These are phyloP conservation scores for Dicrurus megarhynchus DNA, from an alignment of 2,113 vertebrate species.

Conservation along the genomic window DNA sequence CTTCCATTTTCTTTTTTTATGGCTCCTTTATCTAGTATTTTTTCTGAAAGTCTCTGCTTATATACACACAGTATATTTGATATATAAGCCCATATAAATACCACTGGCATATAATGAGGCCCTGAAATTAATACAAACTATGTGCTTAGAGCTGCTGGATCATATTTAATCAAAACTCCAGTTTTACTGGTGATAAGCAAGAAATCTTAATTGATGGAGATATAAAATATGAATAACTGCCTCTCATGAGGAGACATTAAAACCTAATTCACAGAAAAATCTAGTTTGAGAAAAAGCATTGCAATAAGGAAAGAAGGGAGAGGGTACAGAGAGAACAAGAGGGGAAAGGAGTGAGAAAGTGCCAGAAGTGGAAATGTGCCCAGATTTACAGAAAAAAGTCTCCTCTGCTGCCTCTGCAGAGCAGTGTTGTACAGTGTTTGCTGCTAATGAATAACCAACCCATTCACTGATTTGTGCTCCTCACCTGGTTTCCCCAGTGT, in stretches of 20 bases:
- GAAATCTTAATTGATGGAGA: conserved; percentile 32
- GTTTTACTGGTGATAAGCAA: conserved; percentile 13
- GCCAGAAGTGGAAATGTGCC: background rate
- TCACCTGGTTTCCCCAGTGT: rapidly evolving
- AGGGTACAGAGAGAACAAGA: background rate
- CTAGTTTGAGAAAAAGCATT: background rate
- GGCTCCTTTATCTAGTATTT: background rate
- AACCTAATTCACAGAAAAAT: conserved; percentile 23
- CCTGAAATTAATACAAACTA: conserved; percentile 25
- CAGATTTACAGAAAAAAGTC: background rate
- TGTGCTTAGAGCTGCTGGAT: background rate
- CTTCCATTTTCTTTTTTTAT: background rate
- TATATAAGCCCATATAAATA: conserved; percentile 36
- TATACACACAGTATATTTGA: conserved; percentile 20
- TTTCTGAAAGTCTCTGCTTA: background rate
- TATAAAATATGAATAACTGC: conserved; percentile 40
- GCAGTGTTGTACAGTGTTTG: background rate
- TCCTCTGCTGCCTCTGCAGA: background rate
- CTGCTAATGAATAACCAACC: background rate
- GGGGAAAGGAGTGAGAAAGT: background rate
- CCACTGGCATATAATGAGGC: background rate
- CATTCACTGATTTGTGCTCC: background rate
- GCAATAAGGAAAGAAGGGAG: background rate
- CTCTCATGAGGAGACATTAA: conserved; percentile 6
- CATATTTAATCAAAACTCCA: conserved; percentile 45